Percentiles rank a stretch among this genome's conserved stretches.
Conservation (phyloP, 2,113 vertebrate genomes). For the Eudyptes chrysolophus region DNA sequence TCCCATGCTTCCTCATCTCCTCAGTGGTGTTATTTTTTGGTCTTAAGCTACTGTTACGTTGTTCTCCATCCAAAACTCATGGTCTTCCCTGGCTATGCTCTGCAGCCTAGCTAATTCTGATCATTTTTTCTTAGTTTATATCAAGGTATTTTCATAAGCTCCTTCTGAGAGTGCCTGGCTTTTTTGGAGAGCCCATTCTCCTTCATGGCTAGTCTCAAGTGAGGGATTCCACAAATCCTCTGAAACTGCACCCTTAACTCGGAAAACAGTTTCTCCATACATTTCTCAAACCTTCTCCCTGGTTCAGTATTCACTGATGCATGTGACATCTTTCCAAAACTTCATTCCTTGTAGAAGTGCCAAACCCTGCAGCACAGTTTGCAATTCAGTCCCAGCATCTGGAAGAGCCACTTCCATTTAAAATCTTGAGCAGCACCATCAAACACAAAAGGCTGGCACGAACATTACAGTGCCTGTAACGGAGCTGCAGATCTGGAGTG, state of each 20-base stretch:
- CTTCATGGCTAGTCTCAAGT: background rate
- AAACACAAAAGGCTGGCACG: background rate
- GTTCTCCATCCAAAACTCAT: background rate
- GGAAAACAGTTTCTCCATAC: background rate
- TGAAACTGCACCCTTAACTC: background rate
- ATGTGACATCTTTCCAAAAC: background rate
- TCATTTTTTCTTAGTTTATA: background rate
- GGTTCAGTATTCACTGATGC: background rate
- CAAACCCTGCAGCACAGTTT: background rate
- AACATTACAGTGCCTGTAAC: background rate
- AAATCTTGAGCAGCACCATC: background rate
- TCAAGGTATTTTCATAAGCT: background rate
- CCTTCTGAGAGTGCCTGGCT: background rate
- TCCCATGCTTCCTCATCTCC: background rate
- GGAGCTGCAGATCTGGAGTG: background rate
- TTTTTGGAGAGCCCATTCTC: background rate
- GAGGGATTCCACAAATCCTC: background rate
- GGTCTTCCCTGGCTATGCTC: background rate
- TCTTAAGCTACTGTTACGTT: background rate
- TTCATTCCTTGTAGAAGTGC: background rate
- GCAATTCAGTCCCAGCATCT: background rate
- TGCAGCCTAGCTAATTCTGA: background rate
- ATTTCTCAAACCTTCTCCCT: background rate
- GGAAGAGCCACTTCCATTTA: background rate
- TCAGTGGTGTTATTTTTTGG: background rate